Base-by-base conservation (phyloP, 2,113 vertebrate species). In the Sorex fumeus region DNA sequence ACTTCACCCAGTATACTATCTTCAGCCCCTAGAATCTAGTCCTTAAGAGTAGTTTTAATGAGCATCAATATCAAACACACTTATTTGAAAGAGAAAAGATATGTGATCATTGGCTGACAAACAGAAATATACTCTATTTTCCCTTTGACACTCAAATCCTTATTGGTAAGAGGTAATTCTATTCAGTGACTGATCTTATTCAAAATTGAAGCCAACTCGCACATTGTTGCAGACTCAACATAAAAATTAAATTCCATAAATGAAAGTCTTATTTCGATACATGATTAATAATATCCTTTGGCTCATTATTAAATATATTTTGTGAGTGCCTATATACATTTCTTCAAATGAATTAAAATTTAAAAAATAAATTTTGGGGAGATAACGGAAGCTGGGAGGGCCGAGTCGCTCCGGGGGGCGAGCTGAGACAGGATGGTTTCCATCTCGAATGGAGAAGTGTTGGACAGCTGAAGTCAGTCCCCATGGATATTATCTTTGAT, bases 311-410 rank as follows among this genome's bases (percentile, higher is more conserved):
- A 36, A 27, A 62, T 25, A 32, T 69, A 70, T 88, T 85, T 88
- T 93, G 66, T 72, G 71, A 45, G 82, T 81, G 15, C 32, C 8
- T 57, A 71, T 47, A 34, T 76, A 23, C 69, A 74, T 83, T 79
- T 83, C 53, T 47, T 4, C 9, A 0, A 1, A 83, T 67, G 3
- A 32, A 72, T 66, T 91, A 86, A 81, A 88, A 10, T 75, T 81
- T 84, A 57, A 43, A 81, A 82, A 70, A n/a, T 82, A 4, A 16
- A n/a, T n/a, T n/a, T n/a, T n/a, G n/a, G 57, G 57, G 57, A 60
- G 57, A 60, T 60, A 60, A 60, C 57, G 57, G 57, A 60, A 60
- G 57, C 57, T 9, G 57, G 57, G 57, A 60, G 21, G 57, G 57
- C 13, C 21, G 25, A 62, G 60, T 25, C 60, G 6, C 60, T 62